phyloP scores from a whole-genome alignment of 2,888 invertebrate genomes.

The Seira sanloemensis region DNA sequence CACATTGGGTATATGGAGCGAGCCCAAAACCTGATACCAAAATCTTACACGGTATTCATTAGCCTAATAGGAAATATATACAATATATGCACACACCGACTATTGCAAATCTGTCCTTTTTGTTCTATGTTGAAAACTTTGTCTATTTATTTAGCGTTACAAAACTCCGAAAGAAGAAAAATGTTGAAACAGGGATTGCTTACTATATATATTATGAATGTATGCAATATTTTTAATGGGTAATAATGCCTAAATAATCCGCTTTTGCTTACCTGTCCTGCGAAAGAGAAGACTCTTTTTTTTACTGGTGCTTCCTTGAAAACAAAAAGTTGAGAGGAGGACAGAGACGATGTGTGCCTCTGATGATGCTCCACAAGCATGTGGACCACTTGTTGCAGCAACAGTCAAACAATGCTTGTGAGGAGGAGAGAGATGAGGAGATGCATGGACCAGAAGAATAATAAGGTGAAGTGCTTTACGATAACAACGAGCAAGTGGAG shows the following conservation, averaged over 20 bases:
- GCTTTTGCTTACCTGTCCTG: slow-evolving; percentile 28
- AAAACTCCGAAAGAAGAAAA: background rate
- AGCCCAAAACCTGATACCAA: background rate
- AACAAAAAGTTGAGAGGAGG: too few species aligned
- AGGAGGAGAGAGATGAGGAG: background rate
- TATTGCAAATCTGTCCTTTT: background rate
- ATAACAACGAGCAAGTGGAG: slow-evolving; percentile 18
- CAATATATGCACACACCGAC: background rate
- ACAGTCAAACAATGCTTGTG: slow-evolving; percentile 13
- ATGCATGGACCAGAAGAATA: slow-evolving; percentile 27
- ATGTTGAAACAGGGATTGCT: background rate
- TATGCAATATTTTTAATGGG: background rate
- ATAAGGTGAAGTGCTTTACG: slow-evolving; percentile 22
- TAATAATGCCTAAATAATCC: slow-evolving; percentile 13
- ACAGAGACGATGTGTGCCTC: background rate
- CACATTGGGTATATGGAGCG: too few species aligned
- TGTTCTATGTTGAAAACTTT: background rate
- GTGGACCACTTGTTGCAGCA: slow-evolving; percentile 28
- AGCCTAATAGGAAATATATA: background rate
- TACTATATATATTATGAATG: background rate
- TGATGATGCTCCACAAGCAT: background rate
- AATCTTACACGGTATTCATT: background rate
- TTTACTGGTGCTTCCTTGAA: background rate
- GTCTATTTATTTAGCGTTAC: background rate
- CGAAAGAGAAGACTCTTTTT: too few species aligned